Conservation (phyloP, 2,888 invertebrate species). For the Aporophyla lueneburgensis region DNA sequence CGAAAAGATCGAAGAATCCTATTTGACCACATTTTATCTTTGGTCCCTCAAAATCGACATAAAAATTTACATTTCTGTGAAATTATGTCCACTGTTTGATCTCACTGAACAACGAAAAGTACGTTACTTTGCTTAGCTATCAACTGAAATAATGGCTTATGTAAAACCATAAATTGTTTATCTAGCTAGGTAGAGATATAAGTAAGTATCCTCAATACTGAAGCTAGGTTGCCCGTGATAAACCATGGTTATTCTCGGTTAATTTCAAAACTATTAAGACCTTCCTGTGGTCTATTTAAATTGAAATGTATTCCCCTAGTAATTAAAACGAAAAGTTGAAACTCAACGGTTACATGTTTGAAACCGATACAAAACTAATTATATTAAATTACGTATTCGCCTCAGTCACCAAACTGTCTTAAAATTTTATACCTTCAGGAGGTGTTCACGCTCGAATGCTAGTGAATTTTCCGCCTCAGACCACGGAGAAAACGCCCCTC, state of each 20-base stretch:
- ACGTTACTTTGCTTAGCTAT: not conserved
- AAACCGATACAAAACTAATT: slow-evolving; percentile 28
- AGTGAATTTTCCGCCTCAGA: slow-evolving; percentile 46
- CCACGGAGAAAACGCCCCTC: slow-evolving; percentile 18
- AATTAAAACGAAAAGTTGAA: not conserved
- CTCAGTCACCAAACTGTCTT: slow-evolving; percentile 36
- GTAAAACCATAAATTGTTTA: not conserved
- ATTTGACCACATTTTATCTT: not conserved
- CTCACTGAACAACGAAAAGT: not conserved
- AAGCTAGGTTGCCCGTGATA: not conserved
- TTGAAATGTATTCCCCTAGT: not conserved
- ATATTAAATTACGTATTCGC: slow-evolving; percentile 23
- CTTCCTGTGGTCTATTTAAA: not conserved
- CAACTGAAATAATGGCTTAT: not conserved
- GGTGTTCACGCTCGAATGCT: slow-evolving; percentile 38
- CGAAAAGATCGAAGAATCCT: not conserved
- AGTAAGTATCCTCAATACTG: not conserved
- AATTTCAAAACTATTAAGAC: not conserved
- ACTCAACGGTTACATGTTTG: not conserved
- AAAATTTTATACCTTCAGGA: slow-evolving; percentile 40
- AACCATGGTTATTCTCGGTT: too few relatives aligned
- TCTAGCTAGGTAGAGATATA: not conserved
- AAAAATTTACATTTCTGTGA: not conserved
- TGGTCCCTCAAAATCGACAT: not conserved
- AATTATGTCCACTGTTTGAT: not conserved